Conservation (phyloP, 1,140 invertebrate genomes). For the Anastrepha obliqua region DNA sequence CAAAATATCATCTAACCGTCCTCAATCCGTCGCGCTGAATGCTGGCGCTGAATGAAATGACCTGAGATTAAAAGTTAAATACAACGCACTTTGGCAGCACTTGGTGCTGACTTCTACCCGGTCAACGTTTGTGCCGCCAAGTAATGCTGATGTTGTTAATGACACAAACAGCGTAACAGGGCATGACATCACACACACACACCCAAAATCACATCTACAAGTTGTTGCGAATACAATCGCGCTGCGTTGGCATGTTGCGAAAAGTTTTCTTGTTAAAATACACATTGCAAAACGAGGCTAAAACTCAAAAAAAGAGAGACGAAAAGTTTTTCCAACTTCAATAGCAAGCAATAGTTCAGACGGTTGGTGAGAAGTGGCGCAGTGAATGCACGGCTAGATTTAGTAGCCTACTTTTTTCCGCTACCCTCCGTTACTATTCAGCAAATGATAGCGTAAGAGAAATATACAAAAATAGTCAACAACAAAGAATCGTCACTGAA, state of each 20-base stretch:
- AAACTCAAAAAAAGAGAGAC: not conserved
- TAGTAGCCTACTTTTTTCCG: not conserved
- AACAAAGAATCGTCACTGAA: too few relatives aligned
- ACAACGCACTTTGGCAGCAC: slow-evolving; percentile 35
- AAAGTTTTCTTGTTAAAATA: slow-evolving; percentile 47
- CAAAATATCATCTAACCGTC: not conserved
- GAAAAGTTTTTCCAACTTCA: slow-evolving; percentile 5
- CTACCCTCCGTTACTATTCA: not conserved
- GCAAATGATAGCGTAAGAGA: not conserved
- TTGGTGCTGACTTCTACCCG: not conserved
- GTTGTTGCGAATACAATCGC: not conserved
- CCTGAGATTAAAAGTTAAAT: slow-evolving; percentile 38
- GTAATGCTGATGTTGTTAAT: slow-evolving; percentile 26
- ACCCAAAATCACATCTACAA: not conserved
- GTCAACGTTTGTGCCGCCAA: slow-evolving; percentile 4
- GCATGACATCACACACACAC: not conserved
- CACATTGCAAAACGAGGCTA: slow-evolving; percentile 1
- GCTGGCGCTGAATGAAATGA: slow-evolving; percentile 31
- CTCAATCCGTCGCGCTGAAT: not conserved
- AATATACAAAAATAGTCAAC: too few relatives aligned
- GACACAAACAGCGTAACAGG: slow-evolving; percentile 26
- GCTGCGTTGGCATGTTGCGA: slow-evolving; percentile 39
- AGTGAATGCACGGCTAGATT: slow-evolving; percentile 1
- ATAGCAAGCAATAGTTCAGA: not conserved
- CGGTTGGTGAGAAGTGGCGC: not conserved